Evolutionary conservation across 1,140 invertebrate genomes (phyloP), one percentile per base, ranked within the genome.

Genomic region (Solenopsis invicta): DNA sequence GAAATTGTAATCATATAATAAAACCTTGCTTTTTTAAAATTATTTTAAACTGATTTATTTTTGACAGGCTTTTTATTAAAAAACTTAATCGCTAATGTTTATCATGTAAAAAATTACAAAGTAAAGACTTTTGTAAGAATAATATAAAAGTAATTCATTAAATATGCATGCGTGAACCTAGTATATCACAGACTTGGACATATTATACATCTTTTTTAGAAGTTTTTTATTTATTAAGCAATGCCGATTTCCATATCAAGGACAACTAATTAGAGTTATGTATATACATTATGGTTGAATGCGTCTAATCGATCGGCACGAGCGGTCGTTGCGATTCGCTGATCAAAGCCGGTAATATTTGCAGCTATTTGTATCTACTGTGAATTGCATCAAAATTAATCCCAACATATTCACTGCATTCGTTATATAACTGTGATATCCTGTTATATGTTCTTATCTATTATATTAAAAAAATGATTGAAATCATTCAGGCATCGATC

Each of bases 291-390:
- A 52, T 74, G 41, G 76, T 34, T 54, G 67, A 52, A 74, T 78
- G 85, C 69, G 50, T 66, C 21, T 50, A 54, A 88, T 87, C 75
- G 66, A 64, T 69, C 54, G 64, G 18, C 52, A 54, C 34, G 76
- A 81, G 29, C 37, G 50, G 64, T 71, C 37, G 48, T 71, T 71
- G 64, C 64, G 48, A 80, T n/a, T 69, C 48, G 64, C 16, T 81
- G 50, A 81, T 81, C 50, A 81, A 69, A 81, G 78, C 76, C 13
- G 18, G 34, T 81, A 59, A 81, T 81, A 81, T 81, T 81, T 81
- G 64, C 64, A 41, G 16, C 16, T n/a, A n/a, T n/a, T n/a, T n/a
- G 18, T 71, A 45, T 81, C 64, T 71, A 71, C 37, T 71, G 37
- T 41, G 48, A 56, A 69, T 81, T 81, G n/a, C 37, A 56, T 45